Base-by-base conservation (phyloP, 2,113 vertebrate genomes). In the Eclectus roratus region DNA sequence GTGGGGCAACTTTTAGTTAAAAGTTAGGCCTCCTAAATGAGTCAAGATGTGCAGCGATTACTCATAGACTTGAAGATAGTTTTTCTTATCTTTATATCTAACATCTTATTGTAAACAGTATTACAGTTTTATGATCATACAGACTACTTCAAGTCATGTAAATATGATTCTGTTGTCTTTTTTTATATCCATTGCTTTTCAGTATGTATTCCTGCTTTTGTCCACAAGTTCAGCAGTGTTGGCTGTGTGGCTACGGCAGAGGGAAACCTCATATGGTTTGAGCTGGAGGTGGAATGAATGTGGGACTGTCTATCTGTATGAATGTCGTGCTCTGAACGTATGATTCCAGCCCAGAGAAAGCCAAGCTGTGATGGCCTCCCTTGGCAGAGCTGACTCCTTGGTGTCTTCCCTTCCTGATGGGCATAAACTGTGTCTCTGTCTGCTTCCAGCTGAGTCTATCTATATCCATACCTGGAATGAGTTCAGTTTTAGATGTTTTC, bases 381-480 rank as follows among this genome's bases (percentile, higher is more conserved):
- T 35, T 1, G 5, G 60, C 18, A 23, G 7, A 13, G 41, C 33
- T 29, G 23, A 17, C 56, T 72, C 23, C 43, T 60, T 17, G 24
- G 21, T 13, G 20, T 41, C 63, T 72, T 53, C 14, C 31, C 14
- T 15, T 80, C 1, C 1, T 17, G 21, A 5, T 8, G 29, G 21
- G 25, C 1, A 1, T 11, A 14, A 65, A 2, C 27, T 25, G 8
- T 16, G 11, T 23, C 12, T 61, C 20, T 17, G 9, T 17, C 12
- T 66, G 16, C 23, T 35, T 25, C 37, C 24, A 64, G 31, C 33
- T 0, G 0, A 20, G 49, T 11, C 35, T 19, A 2, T 11, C 6
- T 55, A 55, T 56, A 56, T 58, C 55, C 33, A n/a, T 58, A 5
- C 12, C 18, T 1, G 6, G 31, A 35, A 47, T 6, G 3, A 17